Evolutionary conservation across 2,888 invertebrate species (phyloP).

Genomic region (Apamea crenata): DNA sequence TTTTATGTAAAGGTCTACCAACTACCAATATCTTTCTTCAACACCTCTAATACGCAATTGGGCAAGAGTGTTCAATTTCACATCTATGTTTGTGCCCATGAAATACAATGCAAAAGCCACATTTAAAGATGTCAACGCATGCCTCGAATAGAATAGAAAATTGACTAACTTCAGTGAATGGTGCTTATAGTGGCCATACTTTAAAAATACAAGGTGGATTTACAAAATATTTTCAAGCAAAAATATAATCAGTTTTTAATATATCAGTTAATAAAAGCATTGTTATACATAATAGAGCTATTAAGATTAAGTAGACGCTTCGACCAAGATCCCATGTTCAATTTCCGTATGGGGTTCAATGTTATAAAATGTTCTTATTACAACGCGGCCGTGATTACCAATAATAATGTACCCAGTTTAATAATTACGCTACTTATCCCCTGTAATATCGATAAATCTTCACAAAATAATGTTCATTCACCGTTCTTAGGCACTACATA

Average conservation of each 20-base stretch:
- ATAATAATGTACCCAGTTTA: slow-evolving; percentile 61
- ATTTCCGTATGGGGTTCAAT: slow-evolving; percentile 61
- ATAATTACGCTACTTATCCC: slow-evolving; percentile 63
- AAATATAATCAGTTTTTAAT: slow-evolving; percentile 27
- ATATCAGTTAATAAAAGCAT: slow-evolving; percentile 43
- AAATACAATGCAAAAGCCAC: not conserved
- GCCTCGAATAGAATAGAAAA: not conserved
- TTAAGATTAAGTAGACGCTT: slow-evolving; percentile 58
- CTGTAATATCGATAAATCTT: slow-evolving; percentile 58
- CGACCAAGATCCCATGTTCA: slow-evolving; percentile 49
- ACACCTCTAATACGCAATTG: not conserved
- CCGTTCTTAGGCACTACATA: slow-evolving; percentile 27
- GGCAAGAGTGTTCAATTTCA: not conserved
- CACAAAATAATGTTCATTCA: slow-evolving; percentile 45
- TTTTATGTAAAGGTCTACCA: not conserved
- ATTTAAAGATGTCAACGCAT: slow-evolving; percentile 5
- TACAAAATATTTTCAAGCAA: not conserved
- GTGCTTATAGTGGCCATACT: not conserved
- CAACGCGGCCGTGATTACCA: slow-evolving; percentile 60
- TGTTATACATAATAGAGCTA: slow-evolving; percentile 63
- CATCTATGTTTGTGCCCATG: not conserved
- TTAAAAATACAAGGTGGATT: not conserved
- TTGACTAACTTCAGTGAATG: not conserved
- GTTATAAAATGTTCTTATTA: slow-evolving; percentile 60
- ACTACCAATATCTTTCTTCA: not conserved